phyloP scores from a whole-genome alignment of 2,797 vertebrate genomes.

The Coilia nasus region DNA sequence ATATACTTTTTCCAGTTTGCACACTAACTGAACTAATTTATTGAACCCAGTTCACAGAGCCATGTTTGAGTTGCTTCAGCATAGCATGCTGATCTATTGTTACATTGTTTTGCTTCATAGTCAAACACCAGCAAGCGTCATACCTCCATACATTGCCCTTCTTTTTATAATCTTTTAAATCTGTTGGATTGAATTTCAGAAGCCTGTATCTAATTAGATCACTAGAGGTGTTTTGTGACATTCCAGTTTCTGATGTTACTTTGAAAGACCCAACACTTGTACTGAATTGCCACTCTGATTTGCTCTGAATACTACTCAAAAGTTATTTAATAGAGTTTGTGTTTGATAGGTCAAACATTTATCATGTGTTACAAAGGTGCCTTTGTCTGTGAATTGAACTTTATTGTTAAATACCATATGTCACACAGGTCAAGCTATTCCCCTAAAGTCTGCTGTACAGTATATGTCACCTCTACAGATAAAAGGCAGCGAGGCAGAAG shows the following conservation, averaged over 20 bases:
- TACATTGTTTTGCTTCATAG: neutral
- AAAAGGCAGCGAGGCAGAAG: neutral
- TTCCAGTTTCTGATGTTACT: neutral
- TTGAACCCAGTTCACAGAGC: neutral
- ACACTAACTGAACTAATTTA: neutral
- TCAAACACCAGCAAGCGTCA: neutral
- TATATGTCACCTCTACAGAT: neutral
- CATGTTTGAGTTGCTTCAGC: neutral
- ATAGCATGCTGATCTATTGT: neutral
- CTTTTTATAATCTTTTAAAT: neutral
- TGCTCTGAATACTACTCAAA: neutral
- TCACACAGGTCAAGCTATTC: neutral
- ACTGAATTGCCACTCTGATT: neutral
- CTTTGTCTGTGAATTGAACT: neutral
- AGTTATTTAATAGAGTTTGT: neutral
- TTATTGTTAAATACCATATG: neutral
- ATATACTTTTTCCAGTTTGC: neutral
- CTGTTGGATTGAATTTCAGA: neutral
- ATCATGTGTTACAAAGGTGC: constrained; percentile 3
- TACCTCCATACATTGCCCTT: neutral
- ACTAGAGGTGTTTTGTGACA: neutral
- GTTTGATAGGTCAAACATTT: neutral
- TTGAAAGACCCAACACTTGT: constrained; percentile 3
- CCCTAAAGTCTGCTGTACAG: neutral
- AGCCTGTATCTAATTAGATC: neutral